A percentile compares a stretch with the other conserved stretches of the same genome.
Evolutionary conservation across 2,888 invertebrate species (phyloP).

Genomic region (Allophyes oxyacanthae): DNA sequence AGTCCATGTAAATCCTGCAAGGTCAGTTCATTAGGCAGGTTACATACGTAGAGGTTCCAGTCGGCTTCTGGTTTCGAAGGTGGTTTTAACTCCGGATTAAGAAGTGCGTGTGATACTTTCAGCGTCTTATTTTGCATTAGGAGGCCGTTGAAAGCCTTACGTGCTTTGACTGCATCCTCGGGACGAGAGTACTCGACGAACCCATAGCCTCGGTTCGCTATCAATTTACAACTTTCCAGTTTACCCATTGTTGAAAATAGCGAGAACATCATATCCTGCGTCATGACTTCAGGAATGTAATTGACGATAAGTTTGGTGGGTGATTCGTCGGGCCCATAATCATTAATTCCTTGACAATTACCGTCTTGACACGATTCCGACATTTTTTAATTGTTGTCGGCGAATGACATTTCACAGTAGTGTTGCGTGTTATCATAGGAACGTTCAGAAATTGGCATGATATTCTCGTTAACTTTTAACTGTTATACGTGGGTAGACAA

Average conservation of each 20-base stretch:
- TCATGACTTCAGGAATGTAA: conserved; percentile 90
- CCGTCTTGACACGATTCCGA: conserved; percentile 90
- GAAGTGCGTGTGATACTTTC: conserved; percentile 87
- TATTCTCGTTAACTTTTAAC: conserved; percentile 2
- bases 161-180: conserved; percentile 87
- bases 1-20: conserved; percentile 88
- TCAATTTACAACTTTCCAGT: conserved; percentile 89
- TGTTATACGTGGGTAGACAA: background rate
- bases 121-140: conserved; percentile 89
- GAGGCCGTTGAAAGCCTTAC: conserved; percentile 87
- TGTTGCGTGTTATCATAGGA: conserved; percentile 69
- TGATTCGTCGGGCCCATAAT: conserved; percentile 88
- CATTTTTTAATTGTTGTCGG: conserved; percentile 90
- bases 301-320: conserved; percentile 89
- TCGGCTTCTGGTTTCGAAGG: conserved; percentile 88
- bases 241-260: conserved; percentile 89
- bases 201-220: conserved; percentile 88
- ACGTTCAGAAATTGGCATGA: conserved; percentile 70
- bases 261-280: conserved; percentile 89
- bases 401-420: conserved; percentile 86
- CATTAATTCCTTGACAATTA: conserved; percentile 89
- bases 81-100: conserved; percentile 86
- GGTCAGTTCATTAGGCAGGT: conserved; percentile 89
- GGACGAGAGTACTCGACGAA: conserved; percentile 88
- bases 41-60: conserved; percentile 89